Conservation (phyloP, 2,797 vertebrate species). For the Lycodopsis pacificus region DNA sequence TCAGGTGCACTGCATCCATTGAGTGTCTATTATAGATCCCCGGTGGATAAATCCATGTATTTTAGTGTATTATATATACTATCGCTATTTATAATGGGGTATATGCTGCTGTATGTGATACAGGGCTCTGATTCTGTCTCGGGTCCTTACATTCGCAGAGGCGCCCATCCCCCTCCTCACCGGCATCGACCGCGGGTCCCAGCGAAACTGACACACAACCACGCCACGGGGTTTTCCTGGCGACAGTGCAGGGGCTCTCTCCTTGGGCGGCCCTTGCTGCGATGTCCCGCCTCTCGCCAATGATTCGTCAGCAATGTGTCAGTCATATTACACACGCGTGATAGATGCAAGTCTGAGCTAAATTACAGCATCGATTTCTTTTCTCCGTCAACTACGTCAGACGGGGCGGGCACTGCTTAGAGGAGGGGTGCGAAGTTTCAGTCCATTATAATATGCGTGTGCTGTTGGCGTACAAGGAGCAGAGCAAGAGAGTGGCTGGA, state of each 20-base stretch:
- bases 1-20: slow-evolving; percentile 80
- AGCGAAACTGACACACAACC: slow-evolving; percentile 94
- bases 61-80: slow-evolving; percentile 81
- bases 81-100: slow-evolving; percentile 85
- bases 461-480: slow-evolving; percentile 55
- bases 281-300: slow-evolving; percentile 44
- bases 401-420: slow-evolving; percentile 64
- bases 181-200: slow-evolving; percentile 89
- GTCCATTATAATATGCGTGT: slow-evolving; percentile 49
- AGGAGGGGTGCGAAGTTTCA: slow-evolving; percentile 64
- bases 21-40: slow-evolving; percentile 76
- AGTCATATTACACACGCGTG: slow-evolving; percentile 29
- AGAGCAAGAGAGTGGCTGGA: slow-evolving; percentile 63
- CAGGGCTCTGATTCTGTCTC: slow-evolving; percentile 86
- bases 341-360: slow-evolving; percentile 60
- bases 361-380: slow-evolving; percentile 10
- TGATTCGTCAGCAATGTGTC: slow-evolving; percentile 68
- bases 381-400: slow-evolving; percentile 39
- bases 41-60: slow-evolving; percentile 78
- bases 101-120: slow-evolving; percentile 86
- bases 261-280: slow-evolving; percentile 65
- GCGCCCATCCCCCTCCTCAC: slow-evolving; percentile 92
- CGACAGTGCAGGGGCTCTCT: slow-evolving; percentile 89
- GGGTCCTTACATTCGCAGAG: slow-evolving; percentile 84
- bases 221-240: slow-evolving; percentile 92